These are phyloP conservation scores for Botia almorhae DNA, from an alignment of 2,797 vertebrate species.

Conservation along the genomic window DNA sequence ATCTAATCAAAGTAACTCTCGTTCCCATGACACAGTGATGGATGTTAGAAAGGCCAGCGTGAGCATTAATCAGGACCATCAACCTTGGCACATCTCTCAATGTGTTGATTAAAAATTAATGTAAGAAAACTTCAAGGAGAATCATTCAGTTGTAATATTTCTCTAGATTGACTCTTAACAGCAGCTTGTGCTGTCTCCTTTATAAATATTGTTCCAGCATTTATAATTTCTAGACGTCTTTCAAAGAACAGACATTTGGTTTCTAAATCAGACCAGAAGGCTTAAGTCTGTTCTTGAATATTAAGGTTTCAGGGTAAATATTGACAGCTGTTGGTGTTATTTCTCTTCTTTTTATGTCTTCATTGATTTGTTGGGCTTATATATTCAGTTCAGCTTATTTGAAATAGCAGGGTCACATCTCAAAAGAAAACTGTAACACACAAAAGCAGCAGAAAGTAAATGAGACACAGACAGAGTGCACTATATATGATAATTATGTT, in stretches of 20 bases:
- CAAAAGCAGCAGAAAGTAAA: background rate
- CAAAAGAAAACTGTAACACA: background rate
- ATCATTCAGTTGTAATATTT: conserved; percentile 17
- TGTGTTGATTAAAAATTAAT: conserved; percentile 17
- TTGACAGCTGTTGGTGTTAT: no score
- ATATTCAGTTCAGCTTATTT: no score
- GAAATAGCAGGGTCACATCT: background rate
- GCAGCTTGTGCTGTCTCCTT: background rate
- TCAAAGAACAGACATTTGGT: background rate
- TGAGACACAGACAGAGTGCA: background rate
- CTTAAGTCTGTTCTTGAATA: background rate
- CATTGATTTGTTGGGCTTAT: background rate
- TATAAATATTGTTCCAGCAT: background rate
- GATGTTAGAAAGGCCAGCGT: conserved; percentile 20
- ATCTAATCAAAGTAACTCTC: background rate
- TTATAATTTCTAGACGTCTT: no score
- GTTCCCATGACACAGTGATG: background rate
- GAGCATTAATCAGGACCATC: conserved; percentile 16
- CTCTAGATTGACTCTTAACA: conserved; percentile 17
- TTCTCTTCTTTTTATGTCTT: background rate
- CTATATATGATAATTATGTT: conserved; percentile 33
- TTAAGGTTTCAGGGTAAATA: no score
- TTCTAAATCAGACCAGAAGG: background rate
- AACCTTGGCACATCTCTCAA: background rate
- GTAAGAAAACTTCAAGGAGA: conserved; percentile 17